Percentiles rank a stretch among this genome's conserved stretches.
Conservation (phyloP, 2,888 invertebrate species). For the Eupithecia subumbrata region DNA sequence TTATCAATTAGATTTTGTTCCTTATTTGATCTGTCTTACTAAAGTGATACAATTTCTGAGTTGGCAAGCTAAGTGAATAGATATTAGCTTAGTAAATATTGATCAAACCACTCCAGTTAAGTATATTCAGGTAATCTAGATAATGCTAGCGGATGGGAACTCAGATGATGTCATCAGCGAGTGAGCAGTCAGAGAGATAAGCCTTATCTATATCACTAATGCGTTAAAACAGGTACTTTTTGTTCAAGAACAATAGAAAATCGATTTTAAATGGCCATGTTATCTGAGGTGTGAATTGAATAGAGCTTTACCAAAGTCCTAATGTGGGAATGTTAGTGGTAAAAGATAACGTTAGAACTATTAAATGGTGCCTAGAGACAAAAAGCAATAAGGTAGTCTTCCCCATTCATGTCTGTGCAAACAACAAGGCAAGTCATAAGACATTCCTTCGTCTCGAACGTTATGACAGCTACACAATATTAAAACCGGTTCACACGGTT, state of each 20-base stretch:
- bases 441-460: slow-evolving; percentile 13
- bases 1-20: neutral
- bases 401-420: slow-evolving; percentile 14
- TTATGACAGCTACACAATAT: slow-evolving; percentile 26
- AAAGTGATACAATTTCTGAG: slow-evolving; percentile 4
- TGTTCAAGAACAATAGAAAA: slow-evolving; percentile 54
- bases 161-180: slow-evolving; percentile 65
- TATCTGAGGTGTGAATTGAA: slow-evolving; percentile 40
- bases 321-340: slow-evolving; percentile 8
- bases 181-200: slow-evolving; percentile 68
- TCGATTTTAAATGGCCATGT: slow-evolving; percentile 42
- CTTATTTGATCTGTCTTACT: neutral
- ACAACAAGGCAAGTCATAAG: slow-evolving; percentile 20
- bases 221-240: slow-evolving; percentile 62
- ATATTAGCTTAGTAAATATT: slow-evolving; percentile 24
- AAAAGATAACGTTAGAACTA: neutral
- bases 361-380: neutral
- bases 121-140: slow-evolving; percentile 33
- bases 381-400: slow-evolving; percentile 9
- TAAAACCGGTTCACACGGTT: slow-evolving; percentile 57
- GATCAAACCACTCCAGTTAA: slow-evolving; percentile 30
- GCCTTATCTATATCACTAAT: slow-evolving; percentile 57
- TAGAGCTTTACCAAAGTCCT: slow-evolving; percentile 7
- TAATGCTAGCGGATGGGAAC: slow-evolving; percentile 35
- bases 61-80: slow-evolving; percentile 11